Conservation (phyloP, 2,888 invertebrate species). For the Gonocerus acuteangulatus region DNA sequence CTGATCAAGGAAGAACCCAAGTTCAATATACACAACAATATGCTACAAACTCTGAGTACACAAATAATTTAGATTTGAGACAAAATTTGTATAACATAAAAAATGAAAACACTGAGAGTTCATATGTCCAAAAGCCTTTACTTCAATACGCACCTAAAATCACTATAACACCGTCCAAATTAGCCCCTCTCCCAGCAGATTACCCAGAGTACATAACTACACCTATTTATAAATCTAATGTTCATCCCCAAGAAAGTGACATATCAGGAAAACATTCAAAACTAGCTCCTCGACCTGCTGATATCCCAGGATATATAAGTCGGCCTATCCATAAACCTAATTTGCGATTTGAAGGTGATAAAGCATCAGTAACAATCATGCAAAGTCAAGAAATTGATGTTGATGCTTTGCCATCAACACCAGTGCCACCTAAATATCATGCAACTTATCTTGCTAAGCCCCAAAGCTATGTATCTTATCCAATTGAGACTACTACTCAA, state of each 20-base stretch:
- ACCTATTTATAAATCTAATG: no score
- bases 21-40: slow-evolving; percentile 14
- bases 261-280: slow-evolving; percentile 5
- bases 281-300: slow-evolving; percentile 3
- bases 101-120: background rate
- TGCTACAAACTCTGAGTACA: background rate
- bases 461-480: background rate
- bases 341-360: slow-evolving; percentile 1
- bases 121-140: background rate
- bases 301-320: background rate
- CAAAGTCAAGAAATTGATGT: slow-evolving; percentile 37
- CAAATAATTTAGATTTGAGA: no score
- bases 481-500: background rate
- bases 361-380: slow-evolving; percentile 32
- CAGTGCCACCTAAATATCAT: slow-evolving; percentile 27
- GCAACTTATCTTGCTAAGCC: background rate
- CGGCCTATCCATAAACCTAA: background rate
- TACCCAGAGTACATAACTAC: slow-evolving; percentile 1
- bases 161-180: slow-evolving; percentile 4
- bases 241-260: no score
- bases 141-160: slow-evolving; percentile 6
- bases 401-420: slow-evolving; percentile 2
- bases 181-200: slow-evolving; percentile 6
- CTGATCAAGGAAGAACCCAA: background rate
- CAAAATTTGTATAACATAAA: background rate